Evolutionary conservation across 2,797 vertebrate genomes (phyloP), one percentile per base, ranked within the genome.

Genomic region (Myiotriccus ornatus): DNA sequence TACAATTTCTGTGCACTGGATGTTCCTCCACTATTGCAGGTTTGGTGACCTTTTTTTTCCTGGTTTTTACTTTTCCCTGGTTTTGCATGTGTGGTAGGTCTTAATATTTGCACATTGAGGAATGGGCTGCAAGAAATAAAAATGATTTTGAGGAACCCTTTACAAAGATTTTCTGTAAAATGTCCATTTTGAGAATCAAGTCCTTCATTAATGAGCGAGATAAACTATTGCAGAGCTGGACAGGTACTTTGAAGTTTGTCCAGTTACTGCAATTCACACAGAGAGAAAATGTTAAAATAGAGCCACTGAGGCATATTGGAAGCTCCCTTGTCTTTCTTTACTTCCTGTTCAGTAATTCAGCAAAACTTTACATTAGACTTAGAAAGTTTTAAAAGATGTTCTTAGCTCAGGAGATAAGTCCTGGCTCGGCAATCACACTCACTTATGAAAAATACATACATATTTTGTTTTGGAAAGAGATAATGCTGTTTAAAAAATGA

Each of bases 1-100:
- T 12, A 64, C 34, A 16, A 0, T 67, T 69, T 59, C 30, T 84
- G 27, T 60, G 24, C 1, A 0, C 21, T 67, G 50, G 7, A 8
- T 28, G 4, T 35, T 78, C 78, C 34, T 74, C 80, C 12, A 39
- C 27, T 17, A 4, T 23, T 90, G 14, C 30, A 68, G 47, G 3
- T 7, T n/a, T 43, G 7, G 22, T 62, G 41, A 41, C 4, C 4
- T 2, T 71, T 47, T 20, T 13, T 19, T 12, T n/a, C 9, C 19
- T 25, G 10, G 1, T 70, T 84, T 87, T 81, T 2, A 8, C 14
- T 91, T 62, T 71, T 81, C 10, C 3, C 14, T 68, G 9, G 1
- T 70, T 77, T n/a, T 60, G 10, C 2, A 5, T 56, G 4, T 67
- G 70, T 78, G 8, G 2, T 67, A 56, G 16, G 12, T 57, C 15